Percentiles rank a stretch among this genome's conserved stretches.
These are phyloP conservation scores for Bombus superbus DNA, from an alignment of 1,140 invertebrate species.

Conservation along the genomic window DNA sequence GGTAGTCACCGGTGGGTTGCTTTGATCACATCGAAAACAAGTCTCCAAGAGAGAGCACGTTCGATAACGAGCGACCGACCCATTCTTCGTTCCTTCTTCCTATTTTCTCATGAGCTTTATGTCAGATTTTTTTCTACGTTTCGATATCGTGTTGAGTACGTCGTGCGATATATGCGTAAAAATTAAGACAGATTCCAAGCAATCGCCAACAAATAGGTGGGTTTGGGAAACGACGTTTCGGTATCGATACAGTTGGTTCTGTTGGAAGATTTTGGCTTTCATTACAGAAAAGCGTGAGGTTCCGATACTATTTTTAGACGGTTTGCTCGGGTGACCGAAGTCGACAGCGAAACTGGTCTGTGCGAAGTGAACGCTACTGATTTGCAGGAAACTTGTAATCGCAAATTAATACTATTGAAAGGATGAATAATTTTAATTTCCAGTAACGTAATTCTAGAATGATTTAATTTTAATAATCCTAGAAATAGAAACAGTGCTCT, in stretches of 20 bases:
- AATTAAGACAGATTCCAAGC: slow-evolving; percentile 21
- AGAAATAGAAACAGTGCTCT: too few species aligned
- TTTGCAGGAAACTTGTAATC: neutral
- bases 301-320: neutral
- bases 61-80: slow-evolving; percentile 47
- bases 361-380: neutral
- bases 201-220: neutral
- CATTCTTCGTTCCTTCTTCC: neutral
- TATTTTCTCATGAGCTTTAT: neutral
- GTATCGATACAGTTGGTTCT: neutral
- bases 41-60: slow-evolving; percentile 40
- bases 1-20: slow-evolving; percentile 40
- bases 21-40: slow-evolving; percentile 56
- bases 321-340: neutral
- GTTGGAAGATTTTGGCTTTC: neutral
- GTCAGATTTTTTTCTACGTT: slow-evolving; percentile 2
- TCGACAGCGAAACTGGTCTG: too few species aligned
- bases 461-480: neutral
- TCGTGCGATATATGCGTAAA: neutral
- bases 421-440: too few species aligned
- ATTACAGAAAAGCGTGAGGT: neutral
- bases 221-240: neutral
- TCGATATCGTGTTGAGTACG: slow-evolving; percentile 27
- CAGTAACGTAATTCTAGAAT: too few species aligned
- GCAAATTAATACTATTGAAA: neutral